Evolutionary conservation across 2,113 vertebrate genomes (phyloP), one percentile per base, ranked within the genome.

Genomic region (Amia ocellicauda): DNA sequence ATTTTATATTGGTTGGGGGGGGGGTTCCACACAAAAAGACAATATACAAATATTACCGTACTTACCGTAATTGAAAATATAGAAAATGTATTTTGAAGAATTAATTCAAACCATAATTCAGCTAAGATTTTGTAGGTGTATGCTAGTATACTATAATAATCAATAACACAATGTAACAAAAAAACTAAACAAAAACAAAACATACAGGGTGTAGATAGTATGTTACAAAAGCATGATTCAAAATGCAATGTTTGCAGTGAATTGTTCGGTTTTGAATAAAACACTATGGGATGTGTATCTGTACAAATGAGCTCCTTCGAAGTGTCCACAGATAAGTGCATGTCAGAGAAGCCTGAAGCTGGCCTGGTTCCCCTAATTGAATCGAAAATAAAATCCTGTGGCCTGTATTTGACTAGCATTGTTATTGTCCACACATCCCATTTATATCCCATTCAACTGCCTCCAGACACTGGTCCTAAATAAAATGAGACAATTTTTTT

Each of bases 241-340:
- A n/a, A 36, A 36, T 7, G 1, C 1, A 7, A 36, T 36, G 5
- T 36, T 36, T 47, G n/a, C 43, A 17, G n/a, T 14, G 4, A 14
- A 47, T n/a, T 8, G 3, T 1, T 14, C 4, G 43, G 4, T 47
- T 58, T 69, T 13, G 24, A 72, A 65, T 26, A 64, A 63, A 53
- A 36, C 19, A 41, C n/a, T 22, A 17, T 55, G 0, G 1, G 17
- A 49, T 68, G n/a, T 66, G 2, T 10, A 4, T 3, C 3, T 59
- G 43, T 4, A 9, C 14, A 69, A 69, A 74, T 11, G 63, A 69
- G 51, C 11, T 62, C 2, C 10, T 60, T 13, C 5, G 45, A 69
- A 58, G 3, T 14, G 43, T 51, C 50, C 2, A 63, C 16, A 45
- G 27, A 63, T 10, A 60, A 66, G 19, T 2, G 0, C 7, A 53